These are phyloP conservation scores for Phyllostomus hastatus DNA, from an alignment of 2,113 vertebrate species.

Conservation along the genomic window DNA sequence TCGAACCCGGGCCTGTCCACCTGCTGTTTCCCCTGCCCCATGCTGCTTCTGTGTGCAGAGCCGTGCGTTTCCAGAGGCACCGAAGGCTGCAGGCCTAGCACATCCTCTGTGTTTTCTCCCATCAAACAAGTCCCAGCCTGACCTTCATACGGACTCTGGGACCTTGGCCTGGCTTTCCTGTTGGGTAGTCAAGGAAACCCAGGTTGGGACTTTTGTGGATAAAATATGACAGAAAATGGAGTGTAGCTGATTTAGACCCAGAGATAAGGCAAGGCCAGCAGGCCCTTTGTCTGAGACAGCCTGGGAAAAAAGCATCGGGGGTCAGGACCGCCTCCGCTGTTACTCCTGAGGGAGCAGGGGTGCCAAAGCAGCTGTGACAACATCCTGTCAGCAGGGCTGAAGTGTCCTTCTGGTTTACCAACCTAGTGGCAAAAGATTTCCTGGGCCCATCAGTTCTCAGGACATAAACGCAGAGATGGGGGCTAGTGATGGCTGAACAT, in stretches of 20 bases:
- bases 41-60: background rate
- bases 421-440: background rate
- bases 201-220: constrained; percentile 55
- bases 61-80: background rate
- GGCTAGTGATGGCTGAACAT: background rate
- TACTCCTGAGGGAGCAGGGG: background rate
- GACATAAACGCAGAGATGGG: background rate
- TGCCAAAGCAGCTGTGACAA: background rate
- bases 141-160: constrained; percentile 15
- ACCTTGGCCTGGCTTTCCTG: constrained; percentile 52
- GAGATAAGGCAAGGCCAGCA: constrained; percentile 56
- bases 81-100: background rate
- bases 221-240: constrained; percentile 71
- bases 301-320: constrained; percentile 65
- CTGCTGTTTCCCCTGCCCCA: background rate
- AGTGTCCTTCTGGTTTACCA: background rate
- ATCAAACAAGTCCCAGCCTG: background rate
- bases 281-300: constrained; percentile 66
- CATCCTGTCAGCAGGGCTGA: background rate
- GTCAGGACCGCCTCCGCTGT: background rate
- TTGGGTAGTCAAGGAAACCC: constrained; percentile 22
- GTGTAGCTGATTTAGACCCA: constrained; percentile 48
- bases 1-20: background rate
- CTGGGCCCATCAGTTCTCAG: background rate
- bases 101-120: background rate